Percentiles rank a stretch among this genome's conserved stretches.
Conservation (phyloP, 2,888 invertebrate genomes). For the Keiferia lycopersicella region DNA sequence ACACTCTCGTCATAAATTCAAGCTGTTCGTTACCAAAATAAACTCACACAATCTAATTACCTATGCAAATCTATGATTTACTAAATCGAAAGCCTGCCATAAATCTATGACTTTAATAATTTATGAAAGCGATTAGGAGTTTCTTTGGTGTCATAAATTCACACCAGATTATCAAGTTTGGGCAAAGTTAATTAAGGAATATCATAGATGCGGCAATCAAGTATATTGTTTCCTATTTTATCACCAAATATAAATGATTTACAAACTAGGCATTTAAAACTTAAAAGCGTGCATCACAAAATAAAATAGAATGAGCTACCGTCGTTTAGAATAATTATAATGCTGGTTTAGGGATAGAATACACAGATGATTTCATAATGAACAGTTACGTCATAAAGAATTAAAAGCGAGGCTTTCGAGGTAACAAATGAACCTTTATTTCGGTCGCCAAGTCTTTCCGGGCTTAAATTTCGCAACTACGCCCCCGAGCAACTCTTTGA, state of each 20-base stretch:
- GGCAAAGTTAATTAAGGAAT: constrained; percentile 24
- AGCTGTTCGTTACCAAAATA: constrained; percentile 7
- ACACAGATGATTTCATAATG: not conserved
- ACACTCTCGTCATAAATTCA: constrained; percentile 13
- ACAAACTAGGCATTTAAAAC: not conserved
- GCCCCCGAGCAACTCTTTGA: not conserved
- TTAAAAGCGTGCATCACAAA: not conserved
- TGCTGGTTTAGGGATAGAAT: not conserved
- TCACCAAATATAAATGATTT: not conserved
- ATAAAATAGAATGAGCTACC: too few species aligned
- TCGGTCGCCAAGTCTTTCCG: not conserved
- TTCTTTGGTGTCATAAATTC: constrained; percentile 34
- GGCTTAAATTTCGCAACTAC: not conserved
- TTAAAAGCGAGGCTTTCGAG: not conserved
- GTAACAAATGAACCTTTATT: not conserved
- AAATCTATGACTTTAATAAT: constrained; percentile 27
- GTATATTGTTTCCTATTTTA: constrained; percentile 8
- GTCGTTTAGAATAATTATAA: not conserved
- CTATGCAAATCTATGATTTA: constrained; percentile 20
- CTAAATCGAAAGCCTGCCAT: constrained; percentile 26
- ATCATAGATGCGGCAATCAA: constrained; percentile 24
- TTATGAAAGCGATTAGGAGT: constrained; percentile 26
- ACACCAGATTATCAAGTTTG: constrained; percentile 36
- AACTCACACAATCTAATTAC: constrained; percentile 11
- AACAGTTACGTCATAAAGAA: not conserved